phyloP scores from a whole-genome alignment of 2,797 vertebrate genomes.

The Mus spretus region DNA sequence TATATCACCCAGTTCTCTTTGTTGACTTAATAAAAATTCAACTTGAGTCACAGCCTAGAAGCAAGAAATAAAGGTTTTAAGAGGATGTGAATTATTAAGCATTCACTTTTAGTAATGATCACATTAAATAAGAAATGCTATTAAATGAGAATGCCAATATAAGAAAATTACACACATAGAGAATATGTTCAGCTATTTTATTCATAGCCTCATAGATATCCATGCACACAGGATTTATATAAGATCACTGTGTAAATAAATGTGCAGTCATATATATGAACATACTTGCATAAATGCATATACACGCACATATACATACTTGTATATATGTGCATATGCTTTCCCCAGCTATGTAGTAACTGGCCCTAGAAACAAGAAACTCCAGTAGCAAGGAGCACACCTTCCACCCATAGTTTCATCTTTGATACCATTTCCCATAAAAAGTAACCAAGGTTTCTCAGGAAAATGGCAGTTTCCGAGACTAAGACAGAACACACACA shows the following conservation, averaged over 20 bases:
- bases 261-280: neutral
- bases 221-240: neutral
- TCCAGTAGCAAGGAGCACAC: neutral
- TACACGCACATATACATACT: neutral
- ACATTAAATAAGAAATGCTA: conserved; percentile 19
- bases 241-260: conserved; percentile 12
- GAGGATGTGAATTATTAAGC: conserved; percentile 58
- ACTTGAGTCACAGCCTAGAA: conserved; percentile 93
- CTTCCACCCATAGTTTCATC: conserved; percentile 8
- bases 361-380: neutral
- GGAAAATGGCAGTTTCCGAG: neutral
- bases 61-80: conserved; percentile 77
- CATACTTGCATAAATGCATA: neutral
- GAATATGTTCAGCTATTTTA: conserved; percentile 55
- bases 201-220: conserved; percentile 22
- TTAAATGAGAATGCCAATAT: conserved; percentile 17
- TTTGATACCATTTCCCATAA: conserved; percentile 27
- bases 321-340: neutral
- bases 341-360: neutral
- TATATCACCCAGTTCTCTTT: conserved; percentile 90
- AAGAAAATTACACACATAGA: neutral
- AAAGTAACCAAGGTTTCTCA: neutral
- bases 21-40: conserved; percentile 91
- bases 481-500: neutral
- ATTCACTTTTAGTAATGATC: conserved; percentile 38